Base-by-base conservation (phyloP, 2,888 invertebrate genomes). In the Rhorus exstirpatorius region DNA sequence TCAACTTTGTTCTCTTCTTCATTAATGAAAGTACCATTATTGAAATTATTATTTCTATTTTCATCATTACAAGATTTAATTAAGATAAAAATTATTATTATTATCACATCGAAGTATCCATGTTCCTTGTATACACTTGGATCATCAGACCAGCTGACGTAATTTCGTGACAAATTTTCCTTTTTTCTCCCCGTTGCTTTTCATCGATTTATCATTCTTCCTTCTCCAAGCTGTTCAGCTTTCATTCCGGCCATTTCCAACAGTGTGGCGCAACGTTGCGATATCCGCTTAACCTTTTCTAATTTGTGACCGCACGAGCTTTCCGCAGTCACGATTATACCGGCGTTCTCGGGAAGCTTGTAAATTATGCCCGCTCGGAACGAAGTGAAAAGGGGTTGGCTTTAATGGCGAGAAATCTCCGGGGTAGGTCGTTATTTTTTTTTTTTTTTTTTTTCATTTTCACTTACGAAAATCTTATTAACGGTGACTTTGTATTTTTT, bases 271-370 rank as follows among this genome's bases (percentile, higher is more conserved):
- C 49, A 79, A 44, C 53, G 60, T 19, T 49, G 61, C n/a, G 60
- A 75, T 79, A 75, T 79, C 38, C 61, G 68, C 74, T 68, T 63
- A 79, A 79, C 74, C 68, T 60, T 53, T 75, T 53, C 79, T 79
- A 79, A 79, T 79, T 79, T 61, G 79, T 55, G 60, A 68, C 74
- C 68, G 46, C 61, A 35, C 38, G 35, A 44, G 55, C 17, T 70
- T 17, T 44, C 67, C 44, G 44, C 68, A 53, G 53, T 53, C 31
- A 68, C 55, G 55, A 75, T 75, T 79, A 55, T 55, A 17, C 44
- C 70, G 55, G 53, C 44, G 68, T 63, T 41, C 53, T 12, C 31
- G 41, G 58, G 31, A 44, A 49, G 74, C 61, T 79, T 68, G 72
- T 63, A 63, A 75, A 70, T 75, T 75, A 79, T 44, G 53, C 21